Percentiles rank a stretch among this genome's conserved stretches.
Evolutionary conservation across 2,113 vertebrate genomes (phyloP).

Genomic region (Panthera leo): DNA sequence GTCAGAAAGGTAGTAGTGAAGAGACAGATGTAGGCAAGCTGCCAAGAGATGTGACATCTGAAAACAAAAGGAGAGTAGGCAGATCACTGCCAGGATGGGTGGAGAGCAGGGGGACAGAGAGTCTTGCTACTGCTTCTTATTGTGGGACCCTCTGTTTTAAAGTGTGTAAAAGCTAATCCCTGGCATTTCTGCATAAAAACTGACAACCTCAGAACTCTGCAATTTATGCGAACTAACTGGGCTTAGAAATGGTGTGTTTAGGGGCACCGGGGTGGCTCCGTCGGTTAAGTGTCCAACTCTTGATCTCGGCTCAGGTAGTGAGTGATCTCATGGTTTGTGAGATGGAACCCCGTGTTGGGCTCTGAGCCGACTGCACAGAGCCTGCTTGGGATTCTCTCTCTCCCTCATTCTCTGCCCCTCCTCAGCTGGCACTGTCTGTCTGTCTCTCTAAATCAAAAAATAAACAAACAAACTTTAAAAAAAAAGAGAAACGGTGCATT

Average conservation of each 20-base stretch:
- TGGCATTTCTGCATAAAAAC: background rate
- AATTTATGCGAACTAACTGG: background rate
- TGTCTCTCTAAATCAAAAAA: too few relatives aligned
- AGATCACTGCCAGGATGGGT: background rate
- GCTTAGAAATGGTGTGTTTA: background rate
- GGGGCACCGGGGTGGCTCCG: too few relatives aligned
- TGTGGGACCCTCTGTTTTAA: background rate
- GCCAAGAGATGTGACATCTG: background rate
- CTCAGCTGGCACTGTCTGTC: too few relatives aligned
- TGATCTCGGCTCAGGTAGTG: too few relatives aligned
- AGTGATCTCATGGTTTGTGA: too few relatives aligned
- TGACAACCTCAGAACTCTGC: background rate
- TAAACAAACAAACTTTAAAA: too few relatives aligned
- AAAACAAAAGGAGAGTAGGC: background rate
- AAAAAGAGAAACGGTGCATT: background rate
- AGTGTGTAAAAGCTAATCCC: background rate
- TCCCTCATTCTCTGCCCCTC: too few relatives aligned
- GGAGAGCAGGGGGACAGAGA: background rate
- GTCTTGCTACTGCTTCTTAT: background rate
- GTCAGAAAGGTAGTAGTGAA: background rate
- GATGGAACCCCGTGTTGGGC: too few relatives aligned
- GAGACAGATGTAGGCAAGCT: background rate
- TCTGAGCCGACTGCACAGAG: too few relatives aligned
- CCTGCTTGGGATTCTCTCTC: too few relatives aligned
- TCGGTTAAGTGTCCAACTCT: too few relatives aligned